Base-by-base conservation (phyloP, 2,797 vertebrate species). In the Synanceia verrucosa region DNA sequence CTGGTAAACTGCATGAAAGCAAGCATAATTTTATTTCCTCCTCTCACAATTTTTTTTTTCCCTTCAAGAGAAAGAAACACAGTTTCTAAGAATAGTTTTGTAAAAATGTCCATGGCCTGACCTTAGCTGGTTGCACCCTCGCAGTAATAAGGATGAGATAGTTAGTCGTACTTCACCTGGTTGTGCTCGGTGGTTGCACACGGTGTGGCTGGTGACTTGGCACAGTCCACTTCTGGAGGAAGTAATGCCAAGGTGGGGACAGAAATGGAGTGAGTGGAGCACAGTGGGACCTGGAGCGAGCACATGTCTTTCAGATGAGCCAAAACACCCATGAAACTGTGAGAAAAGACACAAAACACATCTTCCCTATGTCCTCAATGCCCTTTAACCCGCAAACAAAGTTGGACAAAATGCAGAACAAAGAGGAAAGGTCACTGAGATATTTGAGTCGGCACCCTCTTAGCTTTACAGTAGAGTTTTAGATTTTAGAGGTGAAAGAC, bases 271-370 rank as follows among this genome's bases (percentile, higher is more conserved):
- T 78, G 90, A 92, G 89, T 90, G 85, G 88, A 86, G 84, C 93
- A 84, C 93, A 92, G 93, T 91, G 89, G 93, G 92, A 88, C 84
- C 81, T 73, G 34, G 83, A 83, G 88, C 75, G 77, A 93, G 92
- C 94, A 93, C 93, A 93, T 94, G 93, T 93, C 92, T 92, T 92
- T 89, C 75, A 81, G 82, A 89, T 66, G 88, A 93, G 93, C 92
- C 93, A 94, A 93, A 89, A 86, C 34, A 73, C 82, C 70, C 81
- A 64, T 84, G 80, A 85, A 89, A 86, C 79, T 83, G 84, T 83
- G 82, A 81, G 79, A 85, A 88, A 84, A 82, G 78, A 72, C 81
- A 87, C 51, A 73, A 79, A 88, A 80, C 48, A 48, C 53, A 48
- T 82, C 73, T 73, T 80, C 64, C 55, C 57, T 24, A 5, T 41